Percentiles rank a stretch among this genome's conserved stretches.
Conservation (phyloP, 2,888 invertebrate genomes). For the Oligia fasciuncula region DNA sequence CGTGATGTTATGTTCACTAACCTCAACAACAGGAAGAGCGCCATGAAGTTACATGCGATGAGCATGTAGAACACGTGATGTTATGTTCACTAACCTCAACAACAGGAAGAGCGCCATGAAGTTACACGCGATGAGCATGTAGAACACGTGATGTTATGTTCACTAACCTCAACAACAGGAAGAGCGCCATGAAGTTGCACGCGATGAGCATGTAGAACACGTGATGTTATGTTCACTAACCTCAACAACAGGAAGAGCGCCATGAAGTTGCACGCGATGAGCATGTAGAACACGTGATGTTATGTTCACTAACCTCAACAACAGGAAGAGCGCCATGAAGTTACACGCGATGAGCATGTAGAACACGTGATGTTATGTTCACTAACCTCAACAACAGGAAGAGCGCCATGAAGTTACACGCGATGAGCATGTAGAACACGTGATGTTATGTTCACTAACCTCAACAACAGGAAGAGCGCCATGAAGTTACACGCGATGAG, state of each 20-base stretch:
- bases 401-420: constrained; percentile 94
- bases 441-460: constrained; percentile 78
- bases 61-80: constrained; percentile 96
- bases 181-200: constrained; percentile 94
- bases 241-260: constrained; percentile 93
- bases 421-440: constrained; percentile 97
- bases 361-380: constrained; percentile 91
- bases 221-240: constrained; percentile 74
- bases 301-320: constrained; percentile 80
- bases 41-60: constrained; percentile 94
- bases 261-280: constrained; percentile 94
- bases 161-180: constrained; percentile 90
- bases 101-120: constrained; percentile 93
- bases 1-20: constrained; percentile 82
- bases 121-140: constrained; percentile 96
- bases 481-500: constrained; percentile 95
- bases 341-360: constrained; percentile 96
- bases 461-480: constrained; percentile 92
- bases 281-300: constrained; percentile 95
- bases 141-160: constrained; percentile 92
- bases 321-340: constrained; percentile 93
- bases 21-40: constrained; percentile 92
- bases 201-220: constrained; percentile 97
- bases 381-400: constrained; percentile 90
- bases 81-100: constrained; percentile 75